Evolutionary conservation across 2,113 vertebrate genomes (phyloP).

Genomic region (Thalassarche chlororhynchos): DNA sequence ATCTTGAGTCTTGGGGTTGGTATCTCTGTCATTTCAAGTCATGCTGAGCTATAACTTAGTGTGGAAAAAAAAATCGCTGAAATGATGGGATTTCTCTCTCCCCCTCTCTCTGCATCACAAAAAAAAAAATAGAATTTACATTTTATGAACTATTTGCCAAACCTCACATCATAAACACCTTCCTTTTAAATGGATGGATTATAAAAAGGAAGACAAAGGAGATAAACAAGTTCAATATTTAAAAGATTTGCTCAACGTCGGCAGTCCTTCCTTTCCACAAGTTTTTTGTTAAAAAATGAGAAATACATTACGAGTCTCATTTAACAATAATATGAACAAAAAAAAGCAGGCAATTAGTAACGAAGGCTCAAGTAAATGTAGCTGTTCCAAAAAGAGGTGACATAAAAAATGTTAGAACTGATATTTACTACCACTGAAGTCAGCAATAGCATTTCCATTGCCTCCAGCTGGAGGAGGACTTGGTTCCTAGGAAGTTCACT

Average conservation of each 20-base stretch:
- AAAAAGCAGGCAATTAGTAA: neutral
- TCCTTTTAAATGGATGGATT: neutral
- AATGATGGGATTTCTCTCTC: neutral
- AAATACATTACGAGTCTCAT: neutral
- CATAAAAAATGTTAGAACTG: neutral
- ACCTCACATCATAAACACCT: neutral
- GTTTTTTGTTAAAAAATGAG: neutral
- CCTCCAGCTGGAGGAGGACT: constrained; percentile 28
- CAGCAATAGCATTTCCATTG: neutral
- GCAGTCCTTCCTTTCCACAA: neutral
- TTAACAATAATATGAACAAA: neutral
- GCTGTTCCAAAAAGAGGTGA: neutral
- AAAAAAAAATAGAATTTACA: neutral
- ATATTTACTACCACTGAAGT: constrained; percentile 16
- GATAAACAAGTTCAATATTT: neutral
- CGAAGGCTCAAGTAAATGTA: neutral
- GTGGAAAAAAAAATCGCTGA: neutral
- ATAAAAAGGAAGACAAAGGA: neutral
- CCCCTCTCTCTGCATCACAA: neutral
- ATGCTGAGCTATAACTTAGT: neutral
- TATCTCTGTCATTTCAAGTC: neutral
- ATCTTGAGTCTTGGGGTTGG: neutral
- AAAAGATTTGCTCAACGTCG: neutral
- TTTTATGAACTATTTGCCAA: neutral
- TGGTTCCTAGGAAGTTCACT: constrained; percentile 54